Percentiles rank a stretch among this genome's conserved stretches.
phyloP scores from a whole-genome alignment of 2,113 vertebrate species.

The Neolamprologus kungweensis region DNA sequence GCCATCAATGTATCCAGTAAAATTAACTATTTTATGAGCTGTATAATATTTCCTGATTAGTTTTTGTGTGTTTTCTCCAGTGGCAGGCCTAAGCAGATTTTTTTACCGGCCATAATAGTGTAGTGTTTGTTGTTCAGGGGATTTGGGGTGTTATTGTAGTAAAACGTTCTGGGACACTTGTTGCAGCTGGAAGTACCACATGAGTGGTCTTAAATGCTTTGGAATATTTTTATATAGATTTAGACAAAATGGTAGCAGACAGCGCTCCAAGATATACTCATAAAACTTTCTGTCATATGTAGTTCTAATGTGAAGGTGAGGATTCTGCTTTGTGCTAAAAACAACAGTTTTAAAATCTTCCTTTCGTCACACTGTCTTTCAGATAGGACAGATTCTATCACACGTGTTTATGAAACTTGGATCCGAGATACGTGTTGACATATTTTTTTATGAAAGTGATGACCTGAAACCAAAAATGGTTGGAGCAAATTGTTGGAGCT shows the following conservation, averaged over 20 bases:
- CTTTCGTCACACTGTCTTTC: not conserved
- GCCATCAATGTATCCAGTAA: not conserved
- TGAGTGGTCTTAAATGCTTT: not conserved
- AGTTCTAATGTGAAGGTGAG: accelerated
- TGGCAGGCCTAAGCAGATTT: not conserved
- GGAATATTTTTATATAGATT: not conserved
- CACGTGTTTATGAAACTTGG: not conserved
- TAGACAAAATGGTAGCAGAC: accelerated
- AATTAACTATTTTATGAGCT: not conserved
- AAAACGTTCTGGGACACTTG: not conserved
- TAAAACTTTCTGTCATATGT: not conserved
- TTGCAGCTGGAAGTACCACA: not conserved
- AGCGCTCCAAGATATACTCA: not conserved
- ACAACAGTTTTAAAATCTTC: accelerated
- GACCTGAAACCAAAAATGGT: not conserved
- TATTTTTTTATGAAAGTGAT: not conserved
- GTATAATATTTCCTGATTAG: not conserved
- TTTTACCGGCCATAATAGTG: not conserved
- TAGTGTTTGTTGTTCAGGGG: not conserved
- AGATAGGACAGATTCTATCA: not conserved
- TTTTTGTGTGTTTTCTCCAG: not conserved
- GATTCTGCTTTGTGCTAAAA: not conserved
- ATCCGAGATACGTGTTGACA: not conserved
- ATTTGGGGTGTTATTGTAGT: not conserved
- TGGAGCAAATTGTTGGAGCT: not conserved